These are phyloP conservation scores for Atlantisia rogersi DNA, from an alignment of 2,113 vertebrate species.

Conservation along the genomic window DNA sequence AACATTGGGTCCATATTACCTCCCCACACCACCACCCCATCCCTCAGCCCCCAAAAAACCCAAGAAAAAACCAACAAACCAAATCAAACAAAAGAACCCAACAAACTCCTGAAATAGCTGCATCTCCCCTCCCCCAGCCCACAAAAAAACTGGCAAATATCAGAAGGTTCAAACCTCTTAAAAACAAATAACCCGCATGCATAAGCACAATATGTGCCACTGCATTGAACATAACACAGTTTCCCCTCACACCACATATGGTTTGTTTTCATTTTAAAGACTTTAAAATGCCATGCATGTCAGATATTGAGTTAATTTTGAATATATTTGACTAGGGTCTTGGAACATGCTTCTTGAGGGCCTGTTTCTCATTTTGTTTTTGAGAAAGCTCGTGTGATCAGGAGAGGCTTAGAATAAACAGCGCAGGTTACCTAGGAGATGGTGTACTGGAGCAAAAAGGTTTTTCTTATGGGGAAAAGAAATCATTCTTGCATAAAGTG, in stretches of 20 bases:
- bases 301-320: neutral
- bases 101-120: no score
- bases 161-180: neutral
- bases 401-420: neutral
- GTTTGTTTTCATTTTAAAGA: neutral
- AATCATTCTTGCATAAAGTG: neutral
- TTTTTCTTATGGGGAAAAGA: neutral
- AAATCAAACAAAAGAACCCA: neutral
- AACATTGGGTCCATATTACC: neutral
- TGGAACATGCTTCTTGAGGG: neutral
- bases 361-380: neutral
- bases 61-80: neutral
- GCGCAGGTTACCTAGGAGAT: neutral
- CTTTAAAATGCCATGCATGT: neutral
- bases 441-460: neutral
- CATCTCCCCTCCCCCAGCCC: no score
- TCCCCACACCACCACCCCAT: fast-evolving
- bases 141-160: neutral
- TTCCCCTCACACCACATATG: neutral
- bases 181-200: neutral
- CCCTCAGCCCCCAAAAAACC: no score
- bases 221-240: neutral
- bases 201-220: neutral
- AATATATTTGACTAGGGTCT: neutral
- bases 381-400: neutral